A percentile compares a stretch with the other conserved stretches of the same genome.
phyloP scores from a whole-genome alignment of 2,888 invertebrate genomes.

The Mimas tiliae region DNA sequence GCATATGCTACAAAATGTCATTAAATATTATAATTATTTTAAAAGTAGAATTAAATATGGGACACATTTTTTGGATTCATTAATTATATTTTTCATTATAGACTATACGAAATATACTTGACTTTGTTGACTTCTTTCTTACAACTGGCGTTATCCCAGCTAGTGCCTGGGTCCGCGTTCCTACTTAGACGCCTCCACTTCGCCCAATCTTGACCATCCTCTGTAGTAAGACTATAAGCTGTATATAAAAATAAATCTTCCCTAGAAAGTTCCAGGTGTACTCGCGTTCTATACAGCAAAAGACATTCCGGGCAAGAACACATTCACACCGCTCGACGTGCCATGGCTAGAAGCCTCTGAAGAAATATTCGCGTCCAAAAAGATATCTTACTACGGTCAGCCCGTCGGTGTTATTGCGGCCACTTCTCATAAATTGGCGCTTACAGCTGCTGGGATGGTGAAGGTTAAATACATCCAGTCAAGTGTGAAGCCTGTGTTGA shows the following conservation, averaged over 20 bases:
- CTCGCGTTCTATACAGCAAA: constrained; percentile 86
- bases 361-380: constrained; percentile 82
- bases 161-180: too few species aligned
- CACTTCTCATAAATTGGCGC: constrained; percentile 75
- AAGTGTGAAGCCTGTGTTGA: constrained; percentile 69
- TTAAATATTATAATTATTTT: too few species aligned
- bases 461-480: constrained; percentile 82
- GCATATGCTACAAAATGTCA: too few species aligned
- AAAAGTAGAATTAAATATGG: too few species aligned
- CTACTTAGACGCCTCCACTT: too few species aligned
- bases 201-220: too few species aligned
- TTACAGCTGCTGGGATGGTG: constrained; percentile 65
- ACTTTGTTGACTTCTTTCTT: too few species aligned
- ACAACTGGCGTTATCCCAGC: too few species aligned
- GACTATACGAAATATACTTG: too few species aligned
- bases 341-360: constrained; percentile 69
- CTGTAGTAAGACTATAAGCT: too few species aligned
- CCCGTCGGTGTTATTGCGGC: constrained; percentile 91
- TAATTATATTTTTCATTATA: too few species aligned
- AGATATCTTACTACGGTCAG: constrained; percentile 88
- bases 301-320: constrained; percentile 89
- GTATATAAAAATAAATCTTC: constrained; percentile 17
- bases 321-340: constrained; percentile 72
- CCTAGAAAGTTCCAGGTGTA: constrained; percentile 87
- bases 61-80: too few species aligned